These are phyloP conservation scores for Bubalus kerabau DNA, from an alignment of 2,113 vertebrate species.

Conservation along the genomic window DNA sequence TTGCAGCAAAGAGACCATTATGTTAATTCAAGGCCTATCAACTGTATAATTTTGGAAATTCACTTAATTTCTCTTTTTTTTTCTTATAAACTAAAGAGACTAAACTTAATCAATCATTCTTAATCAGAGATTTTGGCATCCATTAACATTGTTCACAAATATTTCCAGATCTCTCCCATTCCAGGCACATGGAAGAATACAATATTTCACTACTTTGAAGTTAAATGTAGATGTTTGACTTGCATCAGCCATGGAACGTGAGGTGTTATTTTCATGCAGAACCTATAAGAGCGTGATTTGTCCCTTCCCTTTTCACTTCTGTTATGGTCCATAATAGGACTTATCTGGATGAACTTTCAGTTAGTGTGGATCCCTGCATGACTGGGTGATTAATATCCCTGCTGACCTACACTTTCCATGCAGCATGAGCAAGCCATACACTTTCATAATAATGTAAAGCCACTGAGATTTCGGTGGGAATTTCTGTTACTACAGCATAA, in stretches of 20 bases:
- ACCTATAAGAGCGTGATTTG: not conserved
- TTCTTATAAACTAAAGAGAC: not conserved
- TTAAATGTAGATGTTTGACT: not conserved
- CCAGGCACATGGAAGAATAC: not conserved
- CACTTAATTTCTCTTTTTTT: not conserved
- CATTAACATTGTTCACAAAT: not conserved
- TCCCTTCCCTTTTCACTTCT: not conserved
- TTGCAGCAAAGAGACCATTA: not conserved
- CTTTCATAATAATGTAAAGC: not conserved
- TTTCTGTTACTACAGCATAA: not conserved
- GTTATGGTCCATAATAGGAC: not conserved
- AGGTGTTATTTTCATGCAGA: not conserved
- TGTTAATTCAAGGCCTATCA: not conserved
- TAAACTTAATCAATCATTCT: not conserved
- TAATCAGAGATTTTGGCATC: not conserved
- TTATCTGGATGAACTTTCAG: not conserved
- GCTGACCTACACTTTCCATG: not conserved
- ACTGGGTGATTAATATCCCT: not conserved
- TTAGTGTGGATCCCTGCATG: not conserved
- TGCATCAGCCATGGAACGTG: not conserved
- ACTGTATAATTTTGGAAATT: not conserved
- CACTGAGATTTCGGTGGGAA: not conserved
- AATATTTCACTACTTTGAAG: not conserved
- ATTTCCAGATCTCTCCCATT: not conserved
- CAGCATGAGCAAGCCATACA: not conserved